phyloP scores from a whole-genome alignment of 2,888 invertebrate species.

The Erynnis tages region DNA sequence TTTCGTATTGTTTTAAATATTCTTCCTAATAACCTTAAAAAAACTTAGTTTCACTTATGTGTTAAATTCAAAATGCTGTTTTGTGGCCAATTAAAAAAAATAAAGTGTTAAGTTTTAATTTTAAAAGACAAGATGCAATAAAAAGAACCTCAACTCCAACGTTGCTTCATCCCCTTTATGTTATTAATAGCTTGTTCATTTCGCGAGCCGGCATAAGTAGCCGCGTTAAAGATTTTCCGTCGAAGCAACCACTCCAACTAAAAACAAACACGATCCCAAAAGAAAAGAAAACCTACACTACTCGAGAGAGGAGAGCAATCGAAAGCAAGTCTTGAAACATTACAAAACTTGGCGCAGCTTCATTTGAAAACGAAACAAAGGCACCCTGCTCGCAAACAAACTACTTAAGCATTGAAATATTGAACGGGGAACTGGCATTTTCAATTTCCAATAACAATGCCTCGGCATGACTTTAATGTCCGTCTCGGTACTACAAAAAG shows the following conservation, averaged over 20 bases:
- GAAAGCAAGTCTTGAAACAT: conserved; percentile 42
- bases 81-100: too few species aligned
- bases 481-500: conserved; percentile 35
- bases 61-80: too few species aligned
- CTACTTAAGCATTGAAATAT: conserved; percentile 57
- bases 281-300: conserved; percentile 39
- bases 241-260: conserved; percentile 42
- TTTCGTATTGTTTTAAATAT: too few species aligned
- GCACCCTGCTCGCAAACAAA: conserved; percentile 45
- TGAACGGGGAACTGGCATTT: conserved; percentile 45
- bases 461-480: conserved; percentile 34
- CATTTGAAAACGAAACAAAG: conserved; percentile 57
- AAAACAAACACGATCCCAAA: conserved; percentile 42
- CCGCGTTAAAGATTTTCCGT: conserved; percentile 32
- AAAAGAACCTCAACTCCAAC: neutral
- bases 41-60: too few species aligned
- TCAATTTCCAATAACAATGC: conserved; percentile 54
- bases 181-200: conserved; percentile 21
- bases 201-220: conserved; percentile 25
- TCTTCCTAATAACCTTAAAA: too few species aligned
- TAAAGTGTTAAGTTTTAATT: too few species aligned
- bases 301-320: conserved; percentile 46
- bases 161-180: conserved; percentile 10
- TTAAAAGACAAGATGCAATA: too few species aligned
- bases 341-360: conserved; percentile 41